Base-by-base conservation (phyloP, 2,888 invertebrate species). In the Morpho deidamia region DNA sequence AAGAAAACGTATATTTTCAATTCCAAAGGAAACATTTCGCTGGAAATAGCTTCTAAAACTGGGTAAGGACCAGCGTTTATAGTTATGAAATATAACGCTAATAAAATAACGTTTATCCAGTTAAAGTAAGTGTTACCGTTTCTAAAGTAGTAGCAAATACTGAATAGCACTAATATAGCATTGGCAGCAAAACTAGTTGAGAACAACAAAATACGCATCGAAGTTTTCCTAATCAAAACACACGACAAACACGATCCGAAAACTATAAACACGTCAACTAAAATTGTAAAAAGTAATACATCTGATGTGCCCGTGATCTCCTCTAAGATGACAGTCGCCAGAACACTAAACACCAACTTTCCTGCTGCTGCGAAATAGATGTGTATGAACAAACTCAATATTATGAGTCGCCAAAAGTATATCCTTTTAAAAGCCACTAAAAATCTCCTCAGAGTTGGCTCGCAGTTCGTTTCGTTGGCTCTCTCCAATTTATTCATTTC, bases 51-150 rank as follows among this genome's bases (percentile, higher is more conserved):
- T n/a, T 53, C 53, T 8, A 53, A n/a, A 47, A 47, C 32, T 11
- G 53, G 53, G 11, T 38, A 47, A 0, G 53, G 43, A 0, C 53
- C 53, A 7, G 47, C 1, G 34, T 53, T 47, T 7, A 53, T 33
- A 10, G 43, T 11, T 11, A 47, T 7, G n/a, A 47, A 53, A 47
- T 53, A 53, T 0, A 47, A 4, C 1, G 43, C 42, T 10, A 53
- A 33, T 8, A 53, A 32, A 65, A 61, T 2, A 66, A 33, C 12
- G 60, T 64, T n/a, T 66, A 56, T 8, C 60, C 56, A 62, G 1
- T 51, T 42, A n/a, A 12, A 56, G 11, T 47, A 55, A 8, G 11
- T 7, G 8, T 53, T 40, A 11, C 43, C 51, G 11, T 51, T 51
- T 1, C 54, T 41, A 12, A 38, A 62, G 40, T 59, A 62, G 39